Percentiles rank a stretch among this genome's conserved stretches.
phyloP scores from a whole-genome alignment of 2,888 invertebrate genomes.

The Drosophila pullipes region DNA sequence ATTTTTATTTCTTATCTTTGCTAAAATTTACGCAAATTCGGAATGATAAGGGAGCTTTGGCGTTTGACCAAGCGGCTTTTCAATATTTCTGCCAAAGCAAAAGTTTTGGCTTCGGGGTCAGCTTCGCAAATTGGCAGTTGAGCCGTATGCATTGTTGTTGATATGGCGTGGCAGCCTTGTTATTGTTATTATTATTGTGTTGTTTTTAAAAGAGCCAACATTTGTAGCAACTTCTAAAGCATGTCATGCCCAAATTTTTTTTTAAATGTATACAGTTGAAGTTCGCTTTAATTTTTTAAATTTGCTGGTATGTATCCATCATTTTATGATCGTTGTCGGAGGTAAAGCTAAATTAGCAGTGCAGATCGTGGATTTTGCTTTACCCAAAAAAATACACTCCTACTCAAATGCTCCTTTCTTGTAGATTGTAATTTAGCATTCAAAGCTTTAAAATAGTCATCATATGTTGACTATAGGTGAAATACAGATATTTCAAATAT shows the following conservation, averaged over 20 bases:
- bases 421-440: not conserved
- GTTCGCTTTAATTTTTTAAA: not conserved
- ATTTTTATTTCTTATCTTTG: constrained; percentile 45
- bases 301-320: constrained; percentile 1
- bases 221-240: constrained; percentile 6
- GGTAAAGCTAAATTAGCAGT: constrained; percentile 23
- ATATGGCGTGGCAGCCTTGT: constrained; percentile 22
- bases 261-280: not conserved
- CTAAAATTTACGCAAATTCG: constrained; percentile 70
- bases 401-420: not conserved
- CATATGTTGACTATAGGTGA: not conserved
- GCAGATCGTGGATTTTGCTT: not conserved
- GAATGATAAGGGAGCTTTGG: constrained; percentile 39
- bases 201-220: constrained; percentile 3
- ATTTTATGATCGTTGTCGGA: not conserved
- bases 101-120: constrained; percentile 35
- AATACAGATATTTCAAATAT: not conserved
- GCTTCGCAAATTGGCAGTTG: constrained; percentile 67
- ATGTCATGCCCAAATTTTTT: constrained; percentile 10
- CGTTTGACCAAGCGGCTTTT: constrained; percentile 50
- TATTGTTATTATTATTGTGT: constrained; percentile 60
- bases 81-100: constrained; percentile 57
- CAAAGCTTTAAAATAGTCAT: not conserved
- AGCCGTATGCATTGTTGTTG: constrained; percentile 43
- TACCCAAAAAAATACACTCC: not conserved